Conservation (phyloP, 2,113 vertebrate species). For the Hemiscyllium ocellatum region DNA sequence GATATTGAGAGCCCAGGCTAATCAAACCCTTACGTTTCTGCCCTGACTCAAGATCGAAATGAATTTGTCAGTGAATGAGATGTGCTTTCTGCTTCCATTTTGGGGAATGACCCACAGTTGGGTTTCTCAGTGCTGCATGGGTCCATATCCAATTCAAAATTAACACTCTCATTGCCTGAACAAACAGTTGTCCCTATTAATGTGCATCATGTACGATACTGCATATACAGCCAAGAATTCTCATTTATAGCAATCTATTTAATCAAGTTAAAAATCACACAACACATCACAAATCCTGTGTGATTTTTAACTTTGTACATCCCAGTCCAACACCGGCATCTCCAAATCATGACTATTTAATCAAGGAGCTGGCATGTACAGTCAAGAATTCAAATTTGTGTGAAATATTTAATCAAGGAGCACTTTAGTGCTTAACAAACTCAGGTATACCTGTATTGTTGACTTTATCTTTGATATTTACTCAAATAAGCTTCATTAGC, state of each 20-base stretch:
- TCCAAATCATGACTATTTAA: too few species aligned
- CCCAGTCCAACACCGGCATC: too few species aligned
- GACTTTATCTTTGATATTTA: neutral
- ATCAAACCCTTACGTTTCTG: neutral
- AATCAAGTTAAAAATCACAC: neutral
- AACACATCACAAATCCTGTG: too few species aligned
- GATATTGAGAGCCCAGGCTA: neutral
- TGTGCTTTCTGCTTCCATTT: neutral
- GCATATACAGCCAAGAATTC: neutral
- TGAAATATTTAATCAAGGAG: neutral
- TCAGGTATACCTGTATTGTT: neutral
- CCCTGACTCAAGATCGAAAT: neutral
- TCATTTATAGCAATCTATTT: neutral
- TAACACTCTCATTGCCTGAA: neutral
- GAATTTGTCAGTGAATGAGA: neutral
- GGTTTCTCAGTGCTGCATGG: neutral
- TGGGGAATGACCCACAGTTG: neutral
- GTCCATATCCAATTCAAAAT: neutral
- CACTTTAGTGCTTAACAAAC: neutral
- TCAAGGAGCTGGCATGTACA: too few species aligned
- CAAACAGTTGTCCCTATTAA: neutral
- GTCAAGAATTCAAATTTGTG: neutral
- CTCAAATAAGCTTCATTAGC: neutral
- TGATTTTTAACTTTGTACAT: too few species aligned
- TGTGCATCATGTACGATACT: neutral